Base-by-base conservation (phyloP, 1,140 invertebrate genomes). In the Pseudomyrmex sp. region DNA sequence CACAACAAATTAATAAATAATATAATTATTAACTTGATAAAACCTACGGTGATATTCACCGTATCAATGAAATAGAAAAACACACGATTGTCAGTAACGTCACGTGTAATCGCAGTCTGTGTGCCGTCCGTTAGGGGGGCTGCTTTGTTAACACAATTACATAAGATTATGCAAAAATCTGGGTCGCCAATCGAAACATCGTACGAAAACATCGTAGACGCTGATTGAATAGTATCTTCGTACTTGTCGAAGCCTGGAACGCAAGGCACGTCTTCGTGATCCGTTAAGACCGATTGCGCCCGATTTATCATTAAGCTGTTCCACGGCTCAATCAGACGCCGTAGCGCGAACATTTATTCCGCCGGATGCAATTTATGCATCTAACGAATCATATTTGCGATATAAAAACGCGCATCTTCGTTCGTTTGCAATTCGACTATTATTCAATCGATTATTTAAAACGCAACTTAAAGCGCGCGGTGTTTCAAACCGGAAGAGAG, bases 151-250 rank as follows among this genome's bases (percentile, higher is more conserved):
- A 85, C 87, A 89, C 79, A 50, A 68, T 88, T 88, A 72, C 87
- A 88, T 89, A 89, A 89, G 79, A 88, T 89, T 83, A 89, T 89
- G 77, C 76, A 75, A 88, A 89, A 77, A 89, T 89, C 52, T 83
- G 44, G 87, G 87, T 83, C 85, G 61, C 0, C 56, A 61, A 66
- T 84, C 66, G 72, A 18, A 35, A 35, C 35, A 73, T 13, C 20
- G n/a, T 66, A 62, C 59, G 58, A 80, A 85, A 79, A 58, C 65
- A 77, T 76, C 75, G 65, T 76, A 52, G 58, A 54, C 46, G 10
- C 48, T 68, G 83, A 83, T 85, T 69, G 56, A 70, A 48, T 35
- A 59, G 44, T 20, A 70, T 52, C 50, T 70, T 26, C 63, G 59
- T 79, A 59, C 61, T 68, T 23, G 44, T n/a, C 26, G 75, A n/a